These are phyloP conservation scores for Chiridota heheva DNA, from an alignment of 35 echinoderm and acorn worm genomes.

Conservation along the genomic window DNA sequence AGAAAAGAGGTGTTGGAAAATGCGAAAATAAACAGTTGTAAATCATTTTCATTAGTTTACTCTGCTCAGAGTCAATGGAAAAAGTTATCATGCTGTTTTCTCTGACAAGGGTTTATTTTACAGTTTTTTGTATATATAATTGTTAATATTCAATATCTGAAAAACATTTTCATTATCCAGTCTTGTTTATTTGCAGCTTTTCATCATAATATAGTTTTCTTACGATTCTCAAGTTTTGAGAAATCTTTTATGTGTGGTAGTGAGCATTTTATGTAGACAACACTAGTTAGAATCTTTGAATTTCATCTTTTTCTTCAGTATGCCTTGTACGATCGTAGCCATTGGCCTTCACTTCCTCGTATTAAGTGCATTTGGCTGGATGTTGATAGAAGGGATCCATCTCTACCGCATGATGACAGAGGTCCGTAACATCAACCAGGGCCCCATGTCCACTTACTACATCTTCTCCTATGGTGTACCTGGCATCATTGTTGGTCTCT, in stretches of 20 bases:
- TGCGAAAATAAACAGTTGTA: too few species aligned
- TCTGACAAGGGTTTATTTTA: too few species aligned
- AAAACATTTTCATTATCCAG: too few species aligned
- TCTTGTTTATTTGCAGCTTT: neutral
- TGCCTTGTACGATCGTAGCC: slow-evolving; percentile 85
- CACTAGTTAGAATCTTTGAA: too few species aligned
- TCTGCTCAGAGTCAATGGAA: too few species aligned
- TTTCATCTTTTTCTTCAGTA: slow-evolving; percentile 48
- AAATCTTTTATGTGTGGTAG: neutral
- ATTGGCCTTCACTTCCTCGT: slow-evolving; percentile 85
- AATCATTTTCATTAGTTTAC: too few species aligned
- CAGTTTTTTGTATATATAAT: too few species aligned
- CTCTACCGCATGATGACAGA: slow-evolving; percentile 99
- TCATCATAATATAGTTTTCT: neutral
- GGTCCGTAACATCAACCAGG: slow-evolving; percentile 92
- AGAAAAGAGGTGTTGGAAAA: too few species aligned
- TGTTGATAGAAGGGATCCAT: slow-evolving; percentile 98
- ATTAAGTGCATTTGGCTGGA: slow-evolving; percentile 93
- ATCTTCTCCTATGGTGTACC: slow-evolving; percentile 79
- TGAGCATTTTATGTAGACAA: neutral
- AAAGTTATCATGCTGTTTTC: too few species aligned
- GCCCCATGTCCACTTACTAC: slow-evolving; percentile 93
- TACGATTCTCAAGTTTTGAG: neutral
- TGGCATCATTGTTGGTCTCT: slow-evolving; percentile 80
- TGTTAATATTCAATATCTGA: too few species aligned